phyloP scores from a whole-genome alignment of 2,113 vertebrate genomes.

The Sebastes schlegelii region DNA sequence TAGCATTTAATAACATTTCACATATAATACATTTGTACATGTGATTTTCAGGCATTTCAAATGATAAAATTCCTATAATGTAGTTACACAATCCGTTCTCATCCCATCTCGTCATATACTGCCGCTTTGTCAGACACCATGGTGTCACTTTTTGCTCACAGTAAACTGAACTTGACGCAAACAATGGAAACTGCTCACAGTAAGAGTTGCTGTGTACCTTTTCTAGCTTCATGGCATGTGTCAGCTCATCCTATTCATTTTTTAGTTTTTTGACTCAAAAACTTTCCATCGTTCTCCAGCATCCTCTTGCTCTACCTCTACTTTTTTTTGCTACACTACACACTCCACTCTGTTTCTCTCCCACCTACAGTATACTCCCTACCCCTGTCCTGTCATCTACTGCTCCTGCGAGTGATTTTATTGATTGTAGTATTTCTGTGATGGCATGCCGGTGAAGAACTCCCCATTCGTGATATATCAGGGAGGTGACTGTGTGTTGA shows the following conservation, averaged over 20 bases:
- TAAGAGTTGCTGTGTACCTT: neutral
- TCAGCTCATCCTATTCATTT: neutral
- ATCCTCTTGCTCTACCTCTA: neutral
- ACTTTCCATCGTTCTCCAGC: neutral
- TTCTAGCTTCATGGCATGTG: neutral
- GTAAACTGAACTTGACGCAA: neutral
- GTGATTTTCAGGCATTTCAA: too few species aligned
- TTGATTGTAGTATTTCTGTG: conserved; percentile 31
- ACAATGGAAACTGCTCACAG: neutral
- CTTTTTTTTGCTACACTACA: neutral
- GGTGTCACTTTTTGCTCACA: too few species aligned
- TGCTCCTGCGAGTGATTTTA: conserved; percentile 30
- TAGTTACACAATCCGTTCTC: too few species aligned
- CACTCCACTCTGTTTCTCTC: neutral
- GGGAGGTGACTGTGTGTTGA: neutral
- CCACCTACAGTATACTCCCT: neutral
- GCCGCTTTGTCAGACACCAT: too few species aligned
- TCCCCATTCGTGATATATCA: neutral
- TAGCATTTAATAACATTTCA: neutral
- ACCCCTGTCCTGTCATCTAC: conserved; percentile 13
- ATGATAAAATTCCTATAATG: too few species aligned
- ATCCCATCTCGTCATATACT: too few species aligned
- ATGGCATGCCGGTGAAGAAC: conserved; percentile 11
- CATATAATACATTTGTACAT: too few species aligned
- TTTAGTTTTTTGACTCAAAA: neutral